Conservation (phyloP, 2,888 invertebrate genomes). For the Alviniconcha strummeri region DNA sequence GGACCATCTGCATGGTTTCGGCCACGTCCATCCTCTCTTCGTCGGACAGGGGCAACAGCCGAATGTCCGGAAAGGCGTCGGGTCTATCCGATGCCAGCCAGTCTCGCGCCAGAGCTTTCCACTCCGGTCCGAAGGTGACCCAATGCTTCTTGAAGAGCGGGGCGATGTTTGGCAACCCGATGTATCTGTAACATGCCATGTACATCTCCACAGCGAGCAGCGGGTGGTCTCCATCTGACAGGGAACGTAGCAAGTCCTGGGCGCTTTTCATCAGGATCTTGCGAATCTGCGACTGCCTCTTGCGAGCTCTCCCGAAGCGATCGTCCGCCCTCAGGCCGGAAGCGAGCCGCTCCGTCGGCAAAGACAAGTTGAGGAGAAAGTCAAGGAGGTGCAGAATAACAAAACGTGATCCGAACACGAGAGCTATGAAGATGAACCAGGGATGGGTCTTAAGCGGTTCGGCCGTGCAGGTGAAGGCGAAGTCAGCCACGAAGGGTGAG, state of each 20-base stretch:
- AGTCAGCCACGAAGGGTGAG: conserved; percentile 17
- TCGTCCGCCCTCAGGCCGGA: no score
- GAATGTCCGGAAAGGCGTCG: background rate
- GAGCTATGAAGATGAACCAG: background rate
- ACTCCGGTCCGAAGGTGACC: conserved; percentile 7
- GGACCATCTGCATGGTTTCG: background rate
- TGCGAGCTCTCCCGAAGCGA: no score
- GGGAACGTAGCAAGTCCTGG: background rate
- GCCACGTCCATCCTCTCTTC: background rate
- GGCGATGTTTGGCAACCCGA: background rate
- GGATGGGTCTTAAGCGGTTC: background rate
- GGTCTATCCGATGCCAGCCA: background rate
- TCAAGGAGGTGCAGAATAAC: background rate
- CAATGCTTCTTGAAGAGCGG: background rate
- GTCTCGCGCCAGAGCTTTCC: background rate
- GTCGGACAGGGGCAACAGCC: background rate
- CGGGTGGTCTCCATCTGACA: background rate
- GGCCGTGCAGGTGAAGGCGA: background rate
- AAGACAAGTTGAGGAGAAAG: background rate
- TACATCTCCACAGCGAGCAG: conserved; percentile 1
- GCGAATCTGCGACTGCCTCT: no score
- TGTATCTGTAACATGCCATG: background rate
- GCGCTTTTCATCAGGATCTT: background rate
- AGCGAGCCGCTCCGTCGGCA: background rate
- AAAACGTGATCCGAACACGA: background rate